These are phyloP conservation scores for Coelinius sp. DNA, from an alignment of 2,888 invertebrate genomes.

Conservation along the genomic window DNA sequence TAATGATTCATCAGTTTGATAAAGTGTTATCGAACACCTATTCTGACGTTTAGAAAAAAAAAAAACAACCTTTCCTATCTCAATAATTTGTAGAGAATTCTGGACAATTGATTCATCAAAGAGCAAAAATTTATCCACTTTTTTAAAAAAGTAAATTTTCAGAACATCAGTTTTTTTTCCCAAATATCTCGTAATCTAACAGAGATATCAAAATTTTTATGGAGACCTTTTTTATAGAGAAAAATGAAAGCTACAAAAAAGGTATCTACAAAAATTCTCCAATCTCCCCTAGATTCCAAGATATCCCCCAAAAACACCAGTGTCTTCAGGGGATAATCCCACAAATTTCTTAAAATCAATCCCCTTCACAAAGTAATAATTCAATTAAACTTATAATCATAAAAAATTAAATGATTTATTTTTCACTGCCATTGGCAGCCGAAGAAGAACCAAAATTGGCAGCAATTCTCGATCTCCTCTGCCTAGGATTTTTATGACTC, in stretches of 20 bases:
- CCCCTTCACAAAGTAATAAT: background rate
- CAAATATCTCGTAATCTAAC: no score
- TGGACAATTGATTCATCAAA: background rate
- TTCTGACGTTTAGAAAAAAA: conserved; percentile 4
- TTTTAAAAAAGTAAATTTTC: no score
- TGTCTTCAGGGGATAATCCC: no score
- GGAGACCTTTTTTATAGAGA: no score
- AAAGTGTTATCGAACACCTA: background rate
- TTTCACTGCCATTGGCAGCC: conserved; percentile 53
- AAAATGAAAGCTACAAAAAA: no score
- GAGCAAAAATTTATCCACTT: no score
- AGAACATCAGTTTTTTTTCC: no score
- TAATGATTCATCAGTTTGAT: background rate
- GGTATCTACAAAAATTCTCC: no score
- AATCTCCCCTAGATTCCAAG: no score
- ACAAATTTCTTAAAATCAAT: no score
- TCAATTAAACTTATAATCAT: background rate
- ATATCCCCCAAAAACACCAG: no score
- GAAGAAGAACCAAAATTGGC: conserved; percentile 63
- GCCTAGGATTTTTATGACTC: conserved; percentile 54
- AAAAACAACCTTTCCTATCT: background rate
- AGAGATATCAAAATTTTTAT: no score
- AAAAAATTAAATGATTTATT: background rate
- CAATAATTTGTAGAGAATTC: background rate
- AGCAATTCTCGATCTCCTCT: conserved; percentile 67